These are phyloP conservation scores for Torymus texanus DNA, from an alignment of 2,888 invertebrate genomes.

Conservation along the genomic window DNA sequence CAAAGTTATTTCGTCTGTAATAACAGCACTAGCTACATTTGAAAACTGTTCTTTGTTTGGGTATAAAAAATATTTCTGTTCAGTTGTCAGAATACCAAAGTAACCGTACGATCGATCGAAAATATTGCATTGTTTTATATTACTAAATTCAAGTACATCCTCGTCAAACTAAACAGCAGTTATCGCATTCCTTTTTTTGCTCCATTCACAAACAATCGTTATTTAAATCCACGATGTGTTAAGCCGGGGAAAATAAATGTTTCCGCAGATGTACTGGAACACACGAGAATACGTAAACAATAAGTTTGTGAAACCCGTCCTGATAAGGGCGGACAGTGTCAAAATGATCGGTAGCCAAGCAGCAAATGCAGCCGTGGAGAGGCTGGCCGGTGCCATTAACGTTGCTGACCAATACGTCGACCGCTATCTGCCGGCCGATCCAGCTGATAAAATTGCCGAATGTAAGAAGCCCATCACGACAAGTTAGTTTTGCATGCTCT, in stretches of 20 bases:
- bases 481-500: conserved; percentile 1
- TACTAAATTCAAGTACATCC: no score
- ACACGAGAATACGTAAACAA: conserved; percentile 86
- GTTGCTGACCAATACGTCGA: conserved; percentile 89
- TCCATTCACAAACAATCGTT: no score
- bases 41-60: no score
- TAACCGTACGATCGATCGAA: no score
- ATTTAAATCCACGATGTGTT: no score
- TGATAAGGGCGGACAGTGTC: conserved; percentile 89
- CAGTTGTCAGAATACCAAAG: no score
- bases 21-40: no score
- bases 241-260: conserved; percentile 57
- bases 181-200: no score
- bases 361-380: conserved; percentile 84
- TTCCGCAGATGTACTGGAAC: conserved; percentile 84
- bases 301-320: conserved; percentile 81
- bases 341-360: conserved; percentile 86
- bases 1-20: no score
- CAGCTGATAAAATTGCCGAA: conserved; percentile 80
- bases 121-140: no score
- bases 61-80: no score
- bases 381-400: conserved; percentile 84
- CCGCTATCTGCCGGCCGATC: conserved; percentile 84
- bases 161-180: no score
- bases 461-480: conserved; percentile 74